phyloP scores from a whole-genome alignment of 2,888 invertebrate species.

The Acrobasis consociella region DNA sequence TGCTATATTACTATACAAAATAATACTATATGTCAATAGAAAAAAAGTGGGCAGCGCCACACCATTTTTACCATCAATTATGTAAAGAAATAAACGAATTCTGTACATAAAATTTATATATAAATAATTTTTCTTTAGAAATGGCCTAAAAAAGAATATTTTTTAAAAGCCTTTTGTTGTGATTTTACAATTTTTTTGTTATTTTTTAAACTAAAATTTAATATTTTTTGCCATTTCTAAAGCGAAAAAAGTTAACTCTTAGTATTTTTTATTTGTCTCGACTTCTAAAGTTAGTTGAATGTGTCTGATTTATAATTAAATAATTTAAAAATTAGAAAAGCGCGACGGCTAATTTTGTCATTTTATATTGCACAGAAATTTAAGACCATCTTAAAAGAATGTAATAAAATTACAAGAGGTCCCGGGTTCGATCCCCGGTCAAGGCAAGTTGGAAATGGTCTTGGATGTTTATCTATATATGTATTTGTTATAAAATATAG shows the following conservation, averaged over 20 bases:
- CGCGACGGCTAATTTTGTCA: not conserved
- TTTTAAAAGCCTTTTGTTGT: not conserved
- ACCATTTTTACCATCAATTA: constrained; percentile 40
- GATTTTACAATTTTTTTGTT: not conserved
- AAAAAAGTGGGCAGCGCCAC: constrained; percentile 2
- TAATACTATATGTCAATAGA: not conserved
- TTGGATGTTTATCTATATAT: too few relatives aligned
- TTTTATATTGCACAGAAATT: not conserved
- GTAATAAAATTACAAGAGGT: too few relatives aligned
- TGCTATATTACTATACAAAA: not conserved
- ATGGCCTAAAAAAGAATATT: constrained; percentile 4
- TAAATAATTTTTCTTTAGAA: constrained; percentile 30
- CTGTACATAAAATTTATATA: constrained; percentile 64
- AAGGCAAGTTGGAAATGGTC: too few relatives aligned
- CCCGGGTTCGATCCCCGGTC: too few relatives aligned
- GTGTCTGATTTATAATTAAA: not conserved
- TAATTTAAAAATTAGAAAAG: not conserved
- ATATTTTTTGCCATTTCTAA: constrained; percentile 1
- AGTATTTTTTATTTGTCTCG: constrained; percentile 12
- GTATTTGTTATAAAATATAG: too few relatives aligned
- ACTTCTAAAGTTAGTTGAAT: constrained; percentile 1
- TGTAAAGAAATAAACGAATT: constrained; percentile 39
- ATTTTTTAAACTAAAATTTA: not conserved
- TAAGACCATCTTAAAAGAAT: too few relatives aligned
- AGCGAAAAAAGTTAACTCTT: not conserved